Percentiles rank a stretch among this genome's conserved stretches.
Conservation (phyloP, 2,797 vertebrate genomes). For the Apodemus agrarius region DNA sequence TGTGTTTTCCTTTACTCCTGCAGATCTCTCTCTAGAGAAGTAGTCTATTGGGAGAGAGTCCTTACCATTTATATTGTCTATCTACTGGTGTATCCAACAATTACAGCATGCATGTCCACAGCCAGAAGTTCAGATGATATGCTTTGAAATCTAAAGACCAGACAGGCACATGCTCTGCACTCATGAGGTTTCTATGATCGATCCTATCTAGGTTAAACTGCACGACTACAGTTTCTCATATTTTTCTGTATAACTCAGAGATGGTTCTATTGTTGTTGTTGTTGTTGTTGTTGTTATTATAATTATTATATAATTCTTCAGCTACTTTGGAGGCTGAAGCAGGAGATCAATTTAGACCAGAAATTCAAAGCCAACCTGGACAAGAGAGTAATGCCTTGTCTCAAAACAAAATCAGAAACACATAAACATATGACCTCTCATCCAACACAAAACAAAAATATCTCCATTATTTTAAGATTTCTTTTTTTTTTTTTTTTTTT, state of each 20-base stretch:
- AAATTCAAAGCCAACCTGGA: background rate
- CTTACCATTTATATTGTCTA: background rate
- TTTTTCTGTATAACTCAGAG: background rate
- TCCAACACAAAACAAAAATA: background rate
- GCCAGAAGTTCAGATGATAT: background rate
- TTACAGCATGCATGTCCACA: background rate
- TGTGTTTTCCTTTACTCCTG: background rate
- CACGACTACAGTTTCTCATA: background rate
- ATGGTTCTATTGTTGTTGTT: background rate
- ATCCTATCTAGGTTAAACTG: background rate
- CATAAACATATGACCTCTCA: background rate
- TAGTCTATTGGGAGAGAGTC: background rate
- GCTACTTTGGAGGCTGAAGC: background rate
- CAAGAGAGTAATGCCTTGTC: background rate
- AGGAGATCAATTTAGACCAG: background rate
- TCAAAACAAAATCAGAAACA: background rate
- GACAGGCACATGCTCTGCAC: background rate
- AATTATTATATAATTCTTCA: too few relatives aligned
- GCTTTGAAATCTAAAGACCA: slow-evolving; percentile 1
- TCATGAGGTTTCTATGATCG: background rate
- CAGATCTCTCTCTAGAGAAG: background rate
- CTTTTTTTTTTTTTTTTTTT: background rate
- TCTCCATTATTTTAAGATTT: background rate
- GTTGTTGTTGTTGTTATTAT: too few relatives aligned
- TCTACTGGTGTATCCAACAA: background rate